Percentiles rank a stretch among this genome's conserved stretches.
These are phyloP conservation scores for Chionomys nivalis DNA, from an alignment of 2,113 vertebrate genomes.

Conservation along the genomic window DNA sequence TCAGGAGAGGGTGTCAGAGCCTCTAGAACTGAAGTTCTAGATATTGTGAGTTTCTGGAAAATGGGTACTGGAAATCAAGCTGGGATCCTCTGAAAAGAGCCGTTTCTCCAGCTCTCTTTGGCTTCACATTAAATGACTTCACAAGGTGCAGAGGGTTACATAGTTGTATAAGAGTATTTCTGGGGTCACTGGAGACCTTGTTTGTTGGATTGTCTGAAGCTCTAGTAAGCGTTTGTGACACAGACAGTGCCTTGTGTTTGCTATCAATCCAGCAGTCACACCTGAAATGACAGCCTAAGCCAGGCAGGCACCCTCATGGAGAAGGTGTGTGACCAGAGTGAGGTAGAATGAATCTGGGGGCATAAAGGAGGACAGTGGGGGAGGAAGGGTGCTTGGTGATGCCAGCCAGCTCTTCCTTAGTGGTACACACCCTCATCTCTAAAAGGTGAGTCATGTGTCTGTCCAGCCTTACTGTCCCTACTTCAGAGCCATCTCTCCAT, in stretches of 20 bases:
- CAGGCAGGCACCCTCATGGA: background rate
- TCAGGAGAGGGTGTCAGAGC: background rate
- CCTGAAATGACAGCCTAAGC: background rate
- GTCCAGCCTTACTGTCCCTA: background rate
- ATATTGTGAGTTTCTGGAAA: background rate
- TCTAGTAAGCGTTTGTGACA: background rate
- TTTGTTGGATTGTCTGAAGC: background rate
- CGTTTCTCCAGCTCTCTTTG: background rate
- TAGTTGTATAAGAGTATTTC: background rate
- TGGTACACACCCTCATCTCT: background rate
- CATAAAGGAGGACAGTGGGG: background rate
- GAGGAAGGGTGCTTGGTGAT: background rate
- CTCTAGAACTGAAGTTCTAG: background rate
- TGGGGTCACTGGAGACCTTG: background rate
- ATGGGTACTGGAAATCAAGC: background rate
- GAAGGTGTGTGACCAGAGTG: background rate
- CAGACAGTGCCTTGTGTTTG: background rate
- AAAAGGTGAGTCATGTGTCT: constrained; percentile 29
- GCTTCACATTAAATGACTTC: background rate
- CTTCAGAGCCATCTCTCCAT: background rate
- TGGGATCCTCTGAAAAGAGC: background rate
- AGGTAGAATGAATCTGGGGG: background rate
- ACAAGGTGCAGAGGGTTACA: background rate
- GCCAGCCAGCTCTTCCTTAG: background rate
- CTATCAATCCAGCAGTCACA: background rate